A percentile compares a stretch with the other conserved stretches of the same genome.
phyloP scores from a whole-genome alignment of 2,113 vertebrate species.

The Entelurus aequoreus region DNA sequence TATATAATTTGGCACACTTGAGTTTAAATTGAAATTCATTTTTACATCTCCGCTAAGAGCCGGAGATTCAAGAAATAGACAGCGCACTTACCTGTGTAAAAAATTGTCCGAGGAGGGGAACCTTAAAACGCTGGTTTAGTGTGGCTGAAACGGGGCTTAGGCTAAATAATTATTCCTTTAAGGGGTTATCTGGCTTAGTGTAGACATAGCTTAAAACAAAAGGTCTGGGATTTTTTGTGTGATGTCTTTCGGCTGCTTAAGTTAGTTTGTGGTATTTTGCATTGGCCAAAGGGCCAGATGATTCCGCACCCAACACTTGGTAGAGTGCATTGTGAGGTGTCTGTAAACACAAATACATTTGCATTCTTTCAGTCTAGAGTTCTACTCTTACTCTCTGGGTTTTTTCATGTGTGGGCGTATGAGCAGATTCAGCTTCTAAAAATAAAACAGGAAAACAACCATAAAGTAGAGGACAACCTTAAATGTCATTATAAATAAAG shows the following conservation, averaged over 20 bases:
- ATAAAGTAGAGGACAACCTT: too few relatives aligned
- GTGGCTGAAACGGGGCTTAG: too few relatives aligned
- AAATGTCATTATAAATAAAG: too few relatives aligned
- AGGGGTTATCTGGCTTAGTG: too few relatives aligned
- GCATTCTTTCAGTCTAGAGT: not conserved
- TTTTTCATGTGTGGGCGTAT: conserved; percentile 1
- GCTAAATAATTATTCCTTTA: too few relatives aligned
- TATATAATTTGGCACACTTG: too few relatives aligned
- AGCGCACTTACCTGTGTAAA: too few relatives aligned
- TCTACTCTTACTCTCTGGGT: not conserved
- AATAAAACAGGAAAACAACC: not conserved
- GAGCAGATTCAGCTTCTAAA: not conserved
- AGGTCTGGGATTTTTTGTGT: not conserved
- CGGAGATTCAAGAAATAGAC: too few relatives aligned
- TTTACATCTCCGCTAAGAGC: too few relatives aligned
- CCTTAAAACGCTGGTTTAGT: too few relatives aligned
- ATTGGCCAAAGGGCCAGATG: conserved; percentile 18
- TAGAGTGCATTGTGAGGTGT: conserved; percentile 1
- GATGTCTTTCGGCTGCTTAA: not conserved
- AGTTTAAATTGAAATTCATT: too few relatives aligned
- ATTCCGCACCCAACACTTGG: conserved; percentile 7
- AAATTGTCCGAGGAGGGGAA: too few relatives aligned
- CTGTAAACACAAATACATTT: conserved; percentile 10
- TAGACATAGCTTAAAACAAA: not conserved
- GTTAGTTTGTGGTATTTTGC: conserved; percentile 7